phyloP scores from a whole-genome alignment of 2,797 vertebrate species.

The Dryobates pubescens region DNA sequence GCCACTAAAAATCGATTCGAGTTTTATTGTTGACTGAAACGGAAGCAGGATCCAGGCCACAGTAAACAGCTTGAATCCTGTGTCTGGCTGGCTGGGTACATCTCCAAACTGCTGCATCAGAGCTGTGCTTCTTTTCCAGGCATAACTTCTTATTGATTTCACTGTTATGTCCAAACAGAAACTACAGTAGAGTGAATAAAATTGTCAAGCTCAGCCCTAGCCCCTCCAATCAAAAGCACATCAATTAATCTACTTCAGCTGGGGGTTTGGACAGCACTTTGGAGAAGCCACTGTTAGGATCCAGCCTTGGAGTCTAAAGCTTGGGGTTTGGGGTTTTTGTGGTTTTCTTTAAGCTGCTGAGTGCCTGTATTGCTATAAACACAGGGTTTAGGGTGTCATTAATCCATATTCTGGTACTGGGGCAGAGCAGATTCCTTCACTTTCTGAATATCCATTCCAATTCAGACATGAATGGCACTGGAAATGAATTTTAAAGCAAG shows the following conservation, averaged over 20 bases:
- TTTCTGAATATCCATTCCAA: background rate
- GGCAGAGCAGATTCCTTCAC: background rate
- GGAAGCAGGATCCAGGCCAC: background rate
- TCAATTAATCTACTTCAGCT: conserved; percentile 42
- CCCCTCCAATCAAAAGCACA: background rate
- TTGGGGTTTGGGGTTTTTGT: background rate
- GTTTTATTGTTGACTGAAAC: background rate
- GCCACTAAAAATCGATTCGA: background rate
- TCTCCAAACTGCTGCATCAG: background rate
- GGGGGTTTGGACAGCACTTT: background rate
- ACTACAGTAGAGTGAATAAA: background rate
- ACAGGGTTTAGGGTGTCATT: background rate
- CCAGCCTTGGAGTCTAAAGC: background rate
- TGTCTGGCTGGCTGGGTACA: background rate
- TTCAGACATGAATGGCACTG: background rate
- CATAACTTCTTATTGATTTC: background rate
- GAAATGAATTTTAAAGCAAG: background rate
- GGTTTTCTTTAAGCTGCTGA: background rate
- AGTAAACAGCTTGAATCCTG: background rate
- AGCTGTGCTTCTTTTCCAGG: background rate
- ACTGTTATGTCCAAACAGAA: background rate
- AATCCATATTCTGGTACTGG: conserved; percentile 7
- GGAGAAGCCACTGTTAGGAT: conserved; percentile 17
- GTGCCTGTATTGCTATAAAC: background rate
- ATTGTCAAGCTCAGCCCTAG: background rate